A percentile compares a stretch with the other conserved stretches of the same genome.
These are phyloP conservation scores for Sarcophaga variegata DNA, from an alignment of 2,888 invertebrate species.

Conservation along the genomic window DNA sequence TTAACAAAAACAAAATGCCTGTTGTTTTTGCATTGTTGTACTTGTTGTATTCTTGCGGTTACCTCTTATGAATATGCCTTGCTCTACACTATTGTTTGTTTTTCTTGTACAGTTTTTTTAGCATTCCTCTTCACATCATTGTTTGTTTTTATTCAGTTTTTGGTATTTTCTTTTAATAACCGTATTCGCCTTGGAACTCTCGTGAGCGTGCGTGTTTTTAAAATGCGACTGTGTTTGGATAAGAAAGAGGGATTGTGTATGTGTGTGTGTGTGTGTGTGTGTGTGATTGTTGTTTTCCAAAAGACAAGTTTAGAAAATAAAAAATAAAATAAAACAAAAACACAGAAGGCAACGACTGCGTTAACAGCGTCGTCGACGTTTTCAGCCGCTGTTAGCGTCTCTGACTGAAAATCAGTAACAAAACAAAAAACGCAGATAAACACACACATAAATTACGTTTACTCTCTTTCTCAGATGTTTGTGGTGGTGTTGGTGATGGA, in stretches of 20 bases:
- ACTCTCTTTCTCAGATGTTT: neutral
- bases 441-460: constrained; percentile 30
- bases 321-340: constrained; percentile 40
- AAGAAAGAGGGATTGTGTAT: neutral
- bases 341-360: constrained; percentile 15
- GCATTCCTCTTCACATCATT: constrained; percentile 67
- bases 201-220: constrained; percentile 57
- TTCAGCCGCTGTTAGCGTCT: neutral
- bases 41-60: no score
- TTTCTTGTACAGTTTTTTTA: constrained; percentile 67
- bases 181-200: constrained; percentile 62
- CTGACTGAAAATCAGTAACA: neutral
- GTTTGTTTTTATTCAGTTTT: constrained; percentile 70
- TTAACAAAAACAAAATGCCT: no score
- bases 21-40: no score
- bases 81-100: constrained; percentile 60
- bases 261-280: constrained; percentile 12
- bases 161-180: constrained; percentile 63
- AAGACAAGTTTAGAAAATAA: constrained; percentile 64
- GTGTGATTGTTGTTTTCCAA: constrained; percentile 11
- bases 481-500: neutral
- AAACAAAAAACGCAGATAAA: constrained; percentile 2
- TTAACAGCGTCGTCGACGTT: neutral
- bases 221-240: neutral
- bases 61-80: no score